Conservation (phyloP, 2,113 vertebrate species). For the Ptilorrhoa leucosticta region DNA sequence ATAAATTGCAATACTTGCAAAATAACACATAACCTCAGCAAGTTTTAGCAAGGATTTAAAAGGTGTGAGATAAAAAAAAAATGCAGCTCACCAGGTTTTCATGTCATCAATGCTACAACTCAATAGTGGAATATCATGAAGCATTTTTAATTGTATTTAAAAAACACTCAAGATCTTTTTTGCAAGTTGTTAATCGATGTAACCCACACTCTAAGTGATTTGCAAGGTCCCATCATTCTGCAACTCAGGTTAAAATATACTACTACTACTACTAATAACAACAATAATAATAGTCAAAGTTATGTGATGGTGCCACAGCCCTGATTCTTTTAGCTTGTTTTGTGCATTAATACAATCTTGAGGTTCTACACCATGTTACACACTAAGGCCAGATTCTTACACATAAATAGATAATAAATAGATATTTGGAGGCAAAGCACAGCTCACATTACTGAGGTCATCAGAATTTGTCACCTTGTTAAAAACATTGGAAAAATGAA, state of each 20-base stretch:
- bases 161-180: not conserved
- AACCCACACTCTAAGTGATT: not conserved
- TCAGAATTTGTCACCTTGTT: not conserved
- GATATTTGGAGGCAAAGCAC: not conserved
- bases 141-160: not conserved
- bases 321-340: not conserved
- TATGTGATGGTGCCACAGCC: not conserved
- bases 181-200: not conserved
- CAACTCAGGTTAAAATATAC: not conserved
- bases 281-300: not conserved
- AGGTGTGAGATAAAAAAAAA: not conserved
- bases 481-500: not conserved
- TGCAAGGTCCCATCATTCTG: not conserved
- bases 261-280: not conserved
- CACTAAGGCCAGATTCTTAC: not conserved
- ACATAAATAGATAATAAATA: too few species aligned
- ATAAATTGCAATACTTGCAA: not conserved
- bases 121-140: not conserved
- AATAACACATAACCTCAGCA: not conserved
- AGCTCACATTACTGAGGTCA: not conserved
- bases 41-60: not conserved
- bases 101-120: not conserved
- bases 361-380: not conserved
- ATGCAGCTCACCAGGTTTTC: not conserved
- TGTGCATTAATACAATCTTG: not conserved